These are phyloP conservation scores for Paramormyrops kingsleyae DNA, from an alignment of 2,113 vertebrate genomes.

Conservation along the genomic window DNA sequence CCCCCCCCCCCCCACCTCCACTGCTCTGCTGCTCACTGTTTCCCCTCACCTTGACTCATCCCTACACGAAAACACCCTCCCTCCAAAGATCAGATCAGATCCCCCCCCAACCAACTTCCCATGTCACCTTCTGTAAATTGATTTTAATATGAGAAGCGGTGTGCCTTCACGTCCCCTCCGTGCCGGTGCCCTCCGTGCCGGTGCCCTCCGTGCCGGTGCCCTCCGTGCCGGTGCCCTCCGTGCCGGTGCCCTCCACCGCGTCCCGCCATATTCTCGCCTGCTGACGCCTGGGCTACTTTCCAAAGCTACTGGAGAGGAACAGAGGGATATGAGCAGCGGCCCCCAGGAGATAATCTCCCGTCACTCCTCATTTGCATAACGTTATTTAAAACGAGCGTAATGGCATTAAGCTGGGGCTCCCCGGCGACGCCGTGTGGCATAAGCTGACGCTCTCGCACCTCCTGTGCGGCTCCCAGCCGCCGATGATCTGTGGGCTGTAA, in stretches of 20 bases:
- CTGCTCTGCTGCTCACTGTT: not conserved
- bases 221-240: slow-evolving; percentile 43
- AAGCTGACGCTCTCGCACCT: slow-evolving; percentile 2
- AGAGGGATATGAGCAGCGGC: slow-evolving; percentile 58
- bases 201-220: slow-evolving; percentile 38
- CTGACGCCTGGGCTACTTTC: slow-evolving; percentile 57
- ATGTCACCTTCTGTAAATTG: slow-evolving; percentile 49
- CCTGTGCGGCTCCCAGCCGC: slow-evolving; percentile 16
- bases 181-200: slow-evolving; percentile 45
- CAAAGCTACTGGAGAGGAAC: slow-evolving; percentile 61
- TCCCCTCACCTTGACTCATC: slow-evolving; percentile 1
- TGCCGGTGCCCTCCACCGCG: slow-evolving; percentile 49
- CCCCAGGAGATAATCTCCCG: slow-evolving; percentile 67
- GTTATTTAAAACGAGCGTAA: slow-evolving; percentile 68
- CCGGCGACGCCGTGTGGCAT: slow-evolving; percentile 31
- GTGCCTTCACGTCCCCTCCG: slow-evolving; percentile 39
- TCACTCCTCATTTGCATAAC: slow-evolving; percentile 68
- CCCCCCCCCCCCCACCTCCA: not conserved
- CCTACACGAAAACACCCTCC: not conserved
- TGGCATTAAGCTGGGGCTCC: slow-evolving; percentile 58
- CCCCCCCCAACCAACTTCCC: slow-evolving; percentile 31
- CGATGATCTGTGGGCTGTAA: slow-evolving; percentile 29
- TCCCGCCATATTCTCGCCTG: slow-evolving; percentile 53
- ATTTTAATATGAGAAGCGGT: slow-evolving; percentile 58
- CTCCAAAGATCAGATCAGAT: not conserved